Base-by-base conservation (phyloP, 2,888 invertebrate species). In the Latrodectus hesperus region DNA sequence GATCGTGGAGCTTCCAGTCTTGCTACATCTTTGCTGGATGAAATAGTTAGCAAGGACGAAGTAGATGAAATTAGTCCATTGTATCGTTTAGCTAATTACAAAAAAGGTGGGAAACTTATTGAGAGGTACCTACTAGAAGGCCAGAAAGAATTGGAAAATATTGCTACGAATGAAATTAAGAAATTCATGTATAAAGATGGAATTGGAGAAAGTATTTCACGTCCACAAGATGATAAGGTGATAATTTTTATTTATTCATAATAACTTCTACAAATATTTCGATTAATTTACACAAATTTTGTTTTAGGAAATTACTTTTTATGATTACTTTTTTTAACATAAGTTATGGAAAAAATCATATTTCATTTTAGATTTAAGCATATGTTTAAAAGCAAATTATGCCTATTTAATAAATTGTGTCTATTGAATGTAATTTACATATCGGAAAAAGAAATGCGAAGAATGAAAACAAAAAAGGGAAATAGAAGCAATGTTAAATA, bases 1-100 rank as follows among this genome's bases (percentile, higher is more conserved):
- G 88, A 88, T 22, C 49, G 88, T 1, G 88, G 88, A 6, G 79
- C 88, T 0, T 88, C 88, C 0, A 88, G 83, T 65, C 74, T 88
- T 4, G 88, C 88, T 52, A 88, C 83, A 10, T 89, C 89, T 3
- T 55, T 89, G 9, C 60, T 89, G 22, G 89, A 89, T 52, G 73
- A 86, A 53, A 89, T 89, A 16, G 87, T 89, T 9, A 89, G 89
- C 55, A 83, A 85, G 38, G 78, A 81, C n/a, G 84, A 89, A 60
- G 82, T 82, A 17, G 84, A 85, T 55, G 38, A 83, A 14, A 49
- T 80, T 12, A 75, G 64, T 60, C 76, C 85, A 4, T 72, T 89
- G 8, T 89, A 89, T 68, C n/a, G 26, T 1, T 55, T 88, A 26
- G 77, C 87, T 26, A 86, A 89, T 68, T 89, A 79, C 53, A 85